Percentiles rank a stretch among this genome's conserved stretches.
phyloP scores from a whole-genome alignment of 2,113 vertebrate genomes.

The Aplodontia rufa region DNA sequence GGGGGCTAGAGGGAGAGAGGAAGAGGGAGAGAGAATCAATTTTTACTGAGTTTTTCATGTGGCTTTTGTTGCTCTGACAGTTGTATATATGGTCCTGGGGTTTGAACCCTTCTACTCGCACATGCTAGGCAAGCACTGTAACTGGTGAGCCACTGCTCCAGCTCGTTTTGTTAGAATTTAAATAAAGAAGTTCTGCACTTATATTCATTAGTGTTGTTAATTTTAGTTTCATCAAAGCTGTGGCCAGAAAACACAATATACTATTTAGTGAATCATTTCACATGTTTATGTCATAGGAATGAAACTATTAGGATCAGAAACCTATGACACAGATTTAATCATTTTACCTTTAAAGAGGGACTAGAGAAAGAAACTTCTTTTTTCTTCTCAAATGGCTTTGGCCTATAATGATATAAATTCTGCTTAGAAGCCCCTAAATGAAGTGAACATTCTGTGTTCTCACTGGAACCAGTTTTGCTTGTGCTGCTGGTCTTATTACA shows the following conservation, averaged over 20 bases:
- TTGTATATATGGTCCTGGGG: too few relatives aligned
- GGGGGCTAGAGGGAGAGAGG: too few relatives aligned
- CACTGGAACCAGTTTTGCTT: not conserved
- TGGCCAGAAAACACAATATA: not conserved
- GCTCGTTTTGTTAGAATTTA: too few relatives aligned
- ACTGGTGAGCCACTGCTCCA: too few relatives aligned
- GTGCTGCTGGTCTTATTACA: not conserved
- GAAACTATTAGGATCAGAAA: constrained; percentile 8
- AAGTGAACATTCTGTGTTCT: not conserved
- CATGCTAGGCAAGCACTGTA: too few relatives aligned
- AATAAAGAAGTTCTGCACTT: not conserved
- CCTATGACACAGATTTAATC: not conserved
- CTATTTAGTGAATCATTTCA: not conserved
- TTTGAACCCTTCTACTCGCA: too few relatives aligned
- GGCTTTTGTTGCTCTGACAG: too few relatives aligned
- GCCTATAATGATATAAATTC: not conserved
- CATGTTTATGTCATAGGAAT: not conserved
- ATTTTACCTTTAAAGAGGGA: not conserved
- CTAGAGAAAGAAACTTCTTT: constrained; percentile 5
- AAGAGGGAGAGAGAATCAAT: too few relatives aligned
- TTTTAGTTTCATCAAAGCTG: constrained; percentile 38
- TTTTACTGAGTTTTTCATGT: too few relatives aligned
- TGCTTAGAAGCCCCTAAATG: not conserved
- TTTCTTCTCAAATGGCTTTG: constrained; percentile 50
- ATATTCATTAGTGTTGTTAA: not conserved